Evolutionary conservation across 2,113 vertebrate genomes (phyloP), one percentile per base, ranked within the genome.

Genomic region (Phodopus roborovskii): DNA sequence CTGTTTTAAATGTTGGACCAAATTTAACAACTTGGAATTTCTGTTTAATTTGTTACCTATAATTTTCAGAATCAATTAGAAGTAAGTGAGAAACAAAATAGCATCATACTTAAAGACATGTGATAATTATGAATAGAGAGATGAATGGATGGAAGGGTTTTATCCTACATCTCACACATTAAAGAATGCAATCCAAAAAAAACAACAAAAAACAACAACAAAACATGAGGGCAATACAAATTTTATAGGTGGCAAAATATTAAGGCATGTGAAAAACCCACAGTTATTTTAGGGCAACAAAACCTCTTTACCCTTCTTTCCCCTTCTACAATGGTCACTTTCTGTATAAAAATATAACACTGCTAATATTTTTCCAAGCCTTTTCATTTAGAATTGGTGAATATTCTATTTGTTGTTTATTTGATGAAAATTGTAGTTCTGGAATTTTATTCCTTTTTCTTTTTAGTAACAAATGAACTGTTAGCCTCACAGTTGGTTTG

Each of bases 331-430:
- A 24, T 48, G 56, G 36, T 58, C 71, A 1, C 3, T 85, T 88
- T 30, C 73, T 92, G 3, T 68, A 33, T 71, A 81, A 64, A 90
- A 95, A 89, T 68, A 79, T 42, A 74, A 86, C 89, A 48, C 26
- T 50, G 50, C 33, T 91, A 36, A 74, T 70, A 45, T 82, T 82
- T 96, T 75, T 42, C 58, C 42, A 95, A 68, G 16, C 1, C 3
- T 92, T 68, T 86, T 85, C 58, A 68, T 45, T 97, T 85, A 91
- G 56, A 91, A 94, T n/a, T 74, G 28, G 86, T 50, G 33, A 78
- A 13, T 78, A 66, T 89, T 36, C 53, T 94, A 30, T 87, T 66
- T 95, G n/a, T 91, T 94, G 92, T 56, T 85, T 94, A 91, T 96
- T 84, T 77, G 79, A 5, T 86, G 22, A 90, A 30, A 94, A 86